Percentiles rank a stretch among this genome's conserved stretches.
These are phyloP conservation scores for Slavum lentiscoides DNA, from an alignment of 2,888 invertebrate species.

Conservation along the genomic window DNA sequence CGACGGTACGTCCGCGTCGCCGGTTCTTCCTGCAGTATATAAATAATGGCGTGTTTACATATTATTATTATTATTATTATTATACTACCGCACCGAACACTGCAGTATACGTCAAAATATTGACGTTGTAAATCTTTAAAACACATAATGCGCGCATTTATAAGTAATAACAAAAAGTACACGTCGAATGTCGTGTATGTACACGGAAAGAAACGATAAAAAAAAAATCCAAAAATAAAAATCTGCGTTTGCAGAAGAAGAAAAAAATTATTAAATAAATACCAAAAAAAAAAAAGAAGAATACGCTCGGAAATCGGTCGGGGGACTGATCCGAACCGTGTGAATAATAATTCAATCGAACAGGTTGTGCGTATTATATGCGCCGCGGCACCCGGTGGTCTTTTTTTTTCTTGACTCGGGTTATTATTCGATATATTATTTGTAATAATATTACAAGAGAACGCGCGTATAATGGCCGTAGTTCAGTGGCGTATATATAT, in stretches of 20 bases:
- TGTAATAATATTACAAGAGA: neutral
- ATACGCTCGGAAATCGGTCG: neutral
- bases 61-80: neutral
- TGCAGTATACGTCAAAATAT: neutral
- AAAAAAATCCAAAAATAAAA: too few relatives aligned
- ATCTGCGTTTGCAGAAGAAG: too few relatives aligned
- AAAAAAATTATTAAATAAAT: too few relatives aligned
- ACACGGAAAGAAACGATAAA: too few relatives aligned
- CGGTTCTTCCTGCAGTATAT: conserved; percentile 23
- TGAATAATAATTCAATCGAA: conserved; percentile 37
- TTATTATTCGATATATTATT: neutral
- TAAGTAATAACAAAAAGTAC: too few relatives aligned
- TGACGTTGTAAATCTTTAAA: neutral
- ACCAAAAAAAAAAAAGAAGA: too few relatives aligned
- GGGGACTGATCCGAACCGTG: conserved; percentile 11
- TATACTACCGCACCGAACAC: neutral
- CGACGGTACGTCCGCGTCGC: conserved; percentile 38
- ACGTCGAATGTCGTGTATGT: neutral
- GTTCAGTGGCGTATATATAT: too few relatives aligned
- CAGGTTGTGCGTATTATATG: conserved; percentile 15
- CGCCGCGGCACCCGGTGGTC: conserved; percentile 38
- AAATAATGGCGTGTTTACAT: neutral
- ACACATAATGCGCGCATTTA: neutral
- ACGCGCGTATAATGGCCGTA: neutral
- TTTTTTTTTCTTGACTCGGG: conserved; percentile 17